A percentile compares a stretch with the other conserved stretches of the same genome.
Evolutionary conservation across 1,140 invertebrate species (phyloP).

Genomic region (Drosophila sulfurigaster): DNA sequence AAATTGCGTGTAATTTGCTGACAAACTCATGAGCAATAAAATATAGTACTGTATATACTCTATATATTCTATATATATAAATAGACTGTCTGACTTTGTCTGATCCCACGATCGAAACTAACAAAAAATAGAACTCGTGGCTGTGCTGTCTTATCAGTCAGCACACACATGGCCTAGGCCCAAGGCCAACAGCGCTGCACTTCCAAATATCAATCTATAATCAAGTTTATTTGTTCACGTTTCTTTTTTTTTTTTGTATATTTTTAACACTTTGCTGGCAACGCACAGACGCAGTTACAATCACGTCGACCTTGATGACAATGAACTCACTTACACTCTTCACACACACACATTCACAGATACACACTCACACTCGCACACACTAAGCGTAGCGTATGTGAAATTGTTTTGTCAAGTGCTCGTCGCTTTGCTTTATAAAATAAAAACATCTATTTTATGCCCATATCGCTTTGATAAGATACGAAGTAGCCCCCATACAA

Average conservation of each 20-base stretch:
- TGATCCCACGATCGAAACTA: neutral
- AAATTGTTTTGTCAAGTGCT: slow-evolving; percentile 46
- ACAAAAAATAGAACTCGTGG: neutral
- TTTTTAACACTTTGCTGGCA: slow-evolving; percentile 21
- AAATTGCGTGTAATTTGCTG: slow-evolving; percentile 28
- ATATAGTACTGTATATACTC: no score
- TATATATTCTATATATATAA: no score
- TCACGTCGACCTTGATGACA: slow-evolving; percentile 71
- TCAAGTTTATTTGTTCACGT: slow-evolving; percentile 1
- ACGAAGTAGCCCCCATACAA: slow-evolving; percentile 29
- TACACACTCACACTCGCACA: neutral
- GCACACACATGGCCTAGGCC: slow-evolving; percentile 16
- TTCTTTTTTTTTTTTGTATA: neutral
- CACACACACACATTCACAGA: neutral
- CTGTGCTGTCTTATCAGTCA: slow-evolving; percentile 38
- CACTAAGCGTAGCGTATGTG: slow-evolving; percentile 29
- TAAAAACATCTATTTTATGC: slow-evolving; percentile 68
- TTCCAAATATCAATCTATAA: slow-evolving; percentile 44
- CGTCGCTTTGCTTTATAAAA: slow-evolving; percentile 25
- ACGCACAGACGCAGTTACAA: slow-evolving; percentile 2
- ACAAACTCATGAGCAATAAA: slow-evolving; percentile 13
- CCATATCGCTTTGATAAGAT: slow-evolving; percentile 60
- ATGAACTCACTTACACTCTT: slow-evolving; percentile 59
- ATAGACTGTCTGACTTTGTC: slow-evolving; percentile 4
- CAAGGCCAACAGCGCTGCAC: slow-evolving; percentile 30